Conservation (phyloP, 1,140 invertebrate genomes). For the Plutomurus gul region DNA sequence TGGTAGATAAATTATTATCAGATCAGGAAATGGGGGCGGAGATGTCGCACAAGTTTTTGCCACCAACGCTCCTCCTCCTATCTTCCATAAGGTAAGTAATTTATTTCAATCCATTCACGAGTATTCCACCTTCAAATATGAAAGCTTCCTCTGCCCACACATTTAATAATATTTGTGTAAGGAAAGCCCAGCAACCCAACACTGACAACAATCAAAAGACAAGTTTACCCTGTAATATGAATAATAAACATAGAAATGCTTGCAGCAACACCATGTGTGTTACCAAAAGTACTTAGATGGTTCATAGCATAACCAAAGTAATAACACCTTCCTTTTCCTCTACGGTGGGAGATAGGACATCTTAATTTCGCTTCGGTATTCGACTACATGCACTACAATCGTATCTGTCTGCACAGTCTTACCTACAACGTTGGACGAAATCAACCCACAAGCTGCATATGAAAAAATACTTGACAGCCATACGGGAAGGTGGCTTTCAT, state of each 20-base stretch:
- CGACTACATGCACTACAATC: neutral
- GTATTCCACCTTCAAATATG: conserved; percentile 3
- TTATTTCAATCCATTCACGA: conserved; percentile 23
- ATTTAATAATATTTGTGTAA: neutral
- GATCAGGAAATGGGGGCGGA: conserved; percentile 34
- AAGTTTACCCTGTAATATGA: no score
- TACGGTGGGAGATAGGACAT: neutral
- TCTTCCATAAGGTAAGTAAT: conserved; percentile 11
- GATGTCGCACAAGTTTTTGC: conserved; percentile 17
- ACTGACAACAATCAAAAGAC: no score
- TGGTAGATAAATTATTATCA: conserved; percentile 3
- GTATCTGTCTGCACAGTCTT: neutral
- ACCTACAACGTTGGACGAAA: no score
- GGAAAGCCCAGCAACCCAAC: neutral
- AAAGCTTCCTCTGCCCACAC: neutral
- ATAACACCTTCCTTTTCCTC: conserved; percentile 16
- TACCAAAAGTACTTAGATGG: no score
- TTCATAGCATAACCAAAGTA: no score
- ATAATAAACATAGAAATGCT: no score
- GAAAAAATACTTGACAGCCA: neutral
- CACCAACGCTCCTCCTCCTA: conserved; percentile 13
- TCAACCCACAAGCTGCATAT: neutral
- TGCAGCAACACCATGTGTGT: no score
- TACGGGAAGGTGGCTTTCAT: neutral
- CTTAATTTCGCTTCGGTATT: conserved; percentile 3